Conservation (phyloP, 2,888 invertebrate species). For the Emmelina monodactyla region DNA sequence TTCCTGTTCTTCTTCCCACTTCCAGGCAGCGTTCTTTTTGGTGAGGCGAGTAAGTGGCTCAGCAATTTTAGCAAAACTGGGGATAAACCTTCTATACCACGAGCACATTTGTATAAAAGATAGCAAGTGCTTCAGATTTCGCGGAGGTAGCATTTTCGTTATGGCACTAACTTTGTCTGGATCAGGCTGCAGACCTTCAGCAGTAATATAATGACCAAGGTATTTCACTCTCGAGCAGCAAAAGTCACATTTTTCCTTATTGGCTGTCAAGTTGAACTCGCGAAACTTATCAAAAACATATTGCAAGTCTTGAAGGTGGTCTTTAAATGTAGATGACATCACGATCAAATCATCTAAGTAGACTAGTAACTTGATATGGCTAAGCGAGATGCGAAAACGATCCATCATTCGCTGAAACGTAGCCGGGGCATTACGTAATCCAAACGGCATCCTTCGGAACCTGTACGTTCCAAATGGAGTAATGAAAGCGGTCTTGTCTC, state of each 20-base stretch:
- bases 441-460: constrained; percentile 26
- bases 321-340: constrained; percentile 14
- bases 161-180: constrained; percentile 17
- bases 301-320: constrained; percentile 15
- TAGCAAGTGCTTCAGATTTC: constrained; percentile 6
- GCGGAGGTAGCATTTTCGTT: constrained; percentile 4
- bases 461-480: constrained; percentile 24
- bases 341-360: constrained; percentile 20
- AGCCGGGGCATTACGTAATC: constrained; percentile 17
- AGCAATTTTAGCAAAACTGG: constrained; percentile 9
- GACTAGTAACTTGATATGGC: no score
- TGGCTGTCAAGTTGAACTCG: constrained; percentile 17
- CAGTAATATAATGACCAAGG: constrained; percentile 13
- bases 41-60: constrained; percentile 14
- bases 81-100: constrained; percentile 14
- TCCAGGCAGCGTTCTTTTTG: constrained; percentile 11
- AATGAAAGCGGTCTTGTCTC: constrained; percentile 23
- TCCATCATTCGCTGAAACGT: constrained; percentile 19
- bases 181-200: constrained; percentile 15
- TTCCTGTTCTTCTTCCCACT: constrained; percentile 10
- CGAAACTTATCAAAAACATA: constrained; percentile 15
- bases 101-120: constrained; percentile 8
- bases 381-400: constrained; percentile 9
- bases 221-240: constrained; percentile 13
- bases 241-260: constrained; percentile 13